Base-by-base conservation (phyloP, 1,140 invertebrate genomes). In the Aphelinus atriplicis region DNA sequence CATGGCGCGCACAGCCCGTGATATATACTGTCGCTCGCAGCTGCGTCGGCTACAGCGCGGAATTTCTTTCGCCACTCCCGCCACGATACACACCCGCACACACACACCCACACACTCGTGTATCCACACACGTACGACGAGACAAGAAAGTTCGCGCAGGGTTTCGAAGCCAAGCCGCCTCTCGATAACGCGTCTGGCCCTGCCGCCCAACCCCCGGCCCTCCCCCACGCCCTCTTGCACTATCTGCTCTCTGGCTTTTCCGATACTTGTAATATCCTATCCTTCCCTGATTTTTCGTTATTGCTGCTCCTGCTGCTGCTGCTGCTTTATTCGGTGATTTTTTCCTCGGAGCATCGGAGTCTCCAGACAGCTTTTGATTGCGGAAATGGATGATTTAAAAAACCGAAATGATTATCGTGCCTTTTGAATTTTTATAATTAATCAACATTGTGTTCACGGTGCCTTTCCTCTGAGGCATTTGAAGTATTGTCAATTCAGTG, bases 71-170 rank as follows among this genome's bases (percentile, higher is more conserved):
- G 6, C 6, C 42, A 53, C 51, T 57, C 56, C 26, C 5, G 4
- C 26, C 7, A n/a, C 56, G 56, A 57, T 57, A 10, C 26, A 57
- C 1, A 3, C 47, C 61, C 1, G 48, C 2, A 46, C 46, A 46
- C 2, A 43, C 43, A 65, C 48, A 53, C 46, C 0, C 26, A 53
- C 9, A 47, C 3, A 47, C 53, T 26, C 26, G 26, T 26, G 26
- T 26, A 26, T 26, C 26, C 26, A 26, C 26, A 26, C 26, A 26
- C 26, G 26, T 26, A 26, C 26, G 26, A 26, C 26, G 26, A 7
- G 42, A 68, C 50, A 73, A 73, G 63, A 73, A 73, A 73, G 48
- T 62, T 71, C 57, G 58, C 56, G 3, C 9, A 60, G 2, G 45
- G 26, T 7, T 1, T 60, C 3, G 2, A 3, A 5, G 43, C n/a